These are phyloP conservation scores for Gallinago paraguaiae DNA, from an alignment of 2,113 vertebrate species.

Conservation along the genomic window DNA sequence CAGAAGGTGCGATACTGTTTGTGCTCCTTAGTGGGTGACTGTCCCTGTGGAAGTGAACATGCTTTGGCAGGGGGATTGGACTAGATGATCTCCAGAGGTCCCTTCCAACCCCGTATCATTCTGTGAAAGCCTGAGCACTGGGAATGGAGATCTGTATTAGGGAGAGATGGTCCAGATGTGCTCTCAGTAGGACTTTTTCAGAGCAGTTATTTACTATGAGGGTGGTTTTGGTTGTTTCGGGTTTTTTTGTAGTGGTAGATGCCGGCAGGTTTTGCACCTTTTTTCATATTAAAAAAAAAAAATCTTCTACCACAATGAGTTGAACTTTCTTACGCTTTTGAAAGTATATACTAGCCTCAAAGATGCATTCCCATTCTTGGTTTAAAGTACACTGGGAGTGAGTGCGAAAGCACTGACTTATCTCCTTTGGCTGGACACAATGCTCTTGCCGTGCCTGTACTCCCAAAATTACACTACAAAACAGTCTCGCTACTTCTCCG, in stretches of 20 bases:
- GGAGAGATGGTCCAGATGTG: not conserved
- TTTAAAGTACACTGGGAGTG: not conserved
- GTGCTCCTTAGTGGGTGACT: rapidly evolving
- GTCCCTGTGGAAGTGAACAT: not conserved
- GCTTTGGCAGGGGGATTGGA: no score
- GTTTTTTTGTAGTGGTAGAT: not conserved
- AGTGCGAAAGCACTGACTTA: not conserved
- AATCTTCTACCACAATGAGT: not conserved
- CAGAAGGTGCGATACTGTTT: not conserved
- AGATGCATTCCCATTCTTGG: not conserved
- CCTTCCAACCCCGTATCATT: no score
- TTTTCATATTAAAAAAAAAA: not conserved
- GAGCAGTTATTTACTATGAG: not conserved
- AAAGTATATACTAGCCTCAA: not conserved
- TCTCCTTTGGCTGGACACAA: not conserved
- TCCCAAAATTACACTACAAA: not conserved
- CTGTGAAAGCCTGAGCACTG: not conserved
- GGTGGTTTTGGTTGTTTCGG: not conserved
- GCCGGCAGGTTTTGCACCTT: not conserved
- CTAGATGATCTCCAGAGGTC: no score
- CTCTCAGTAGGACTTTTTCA: not conserved
- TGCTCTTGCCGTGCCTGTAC: not conserved
- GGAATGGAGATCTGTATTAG: not conserved
- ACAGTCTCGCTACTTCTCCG: not conserved
- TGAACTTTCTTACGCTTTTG: not conserved